phyloP scores from a whole-genome alignment of 2,888 invertebrate genomes.

The Machimus atricapillus region DNA sequence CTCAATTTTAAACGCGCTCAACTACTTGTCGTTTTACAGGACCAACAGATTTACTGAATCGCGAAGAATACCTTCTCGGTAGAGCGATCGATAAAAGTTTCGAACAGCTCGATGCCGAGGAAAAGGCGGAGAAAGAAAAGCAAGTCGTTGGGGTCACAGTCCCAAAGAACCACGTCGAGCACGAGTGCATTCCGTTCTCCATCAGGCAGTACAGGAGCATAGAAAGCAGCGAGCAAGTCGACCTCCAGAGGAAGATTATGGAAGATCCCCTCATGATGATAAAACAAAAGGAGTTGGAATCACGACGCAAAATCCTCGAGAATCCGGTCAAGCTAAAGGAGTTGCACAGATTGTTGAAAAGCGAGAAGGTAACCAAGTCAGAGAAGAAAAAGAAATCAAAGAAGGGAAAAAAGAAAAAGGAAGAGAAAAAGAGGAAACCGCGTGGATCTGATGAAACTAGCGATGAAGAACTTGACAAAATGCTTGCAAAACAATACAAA shows the following conservation, averaged over 20 bases:
- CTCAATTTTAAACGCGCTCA: background rate
- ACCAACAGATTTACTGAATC: slow-evolving; percentile 64
- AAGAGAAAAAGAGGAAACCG: slow-evolving; percentile 45
- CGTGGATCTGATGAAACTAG: slow-evolving; percentile 46
- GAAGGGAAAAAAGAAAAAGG: slow-evolving; percentile 52
- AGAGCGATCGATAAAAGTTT: slow-evolving; percentile 76
- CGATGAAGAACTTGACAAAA: slow-evolving; percentile 69
- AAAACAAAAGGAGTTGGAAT: slow-evolving; percentile 88
- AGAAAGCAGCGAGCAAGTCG: slow-evolving; percentile 75
- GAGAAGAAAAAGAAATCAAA: slow-evolving; percentile 51
- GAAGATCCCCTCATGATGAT: slow-evolving; percentile 94
- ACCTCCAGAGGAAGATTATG: slow-evolving; percentile 85
- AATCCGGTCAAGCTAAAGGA: slow-evolving; percentile 92
- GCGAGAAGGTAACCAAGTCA: slow-evolving; percentile 64
- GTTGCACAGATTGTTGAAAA: slow-evolving; percentile 78
- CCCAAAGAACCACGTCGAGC: slow-evolving; percentile 73
- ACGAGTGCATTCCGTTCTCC: slow-evolving; percentile 80
- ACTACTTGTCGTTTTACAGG: slow-evolving; percentile 48
- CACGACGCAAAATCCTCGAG: slow-evolving; percentile 80
- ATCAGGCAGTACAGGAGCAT: slow-evolving; percentile 65
- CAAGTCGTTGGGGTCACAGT: slow-evolving; percentile 58
- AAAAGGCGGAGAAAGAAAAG: slow-evolving; percentile 60
- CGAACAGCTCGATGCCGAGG: slow-evolving; percentile 69
- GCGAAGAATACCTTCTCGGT: slow-evolving; percentile 90
- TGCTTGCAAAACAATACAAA: slow-evolving; percentile 75